Evolutionary conservation across 2,888 invertebrate species (phyloP).

Genomic region (Leucophenga maculata): DNA sequence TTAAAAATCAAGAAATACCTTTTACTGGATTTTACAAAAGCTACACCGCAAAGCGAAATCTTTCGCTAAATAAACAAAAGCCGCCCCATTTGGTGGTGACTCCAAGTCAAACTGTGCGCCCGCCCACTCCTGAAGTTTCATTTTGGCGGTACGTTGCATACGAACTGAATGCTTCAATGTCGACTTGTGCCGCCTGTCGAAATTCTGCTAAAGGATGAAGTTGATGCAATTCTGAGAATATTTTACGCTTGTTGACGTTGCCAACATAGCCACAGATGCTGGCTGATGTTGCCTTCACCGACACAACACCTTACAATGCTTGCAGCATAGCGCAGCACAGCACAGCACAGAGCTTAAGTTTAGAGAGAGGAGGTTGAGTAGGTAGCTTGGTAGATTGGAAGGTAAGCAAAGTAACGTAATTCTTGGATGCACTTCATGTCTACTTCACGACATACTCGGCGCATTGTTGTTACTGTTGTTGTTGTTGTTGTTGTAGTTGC

Average conservation of each 20-base stretch:
- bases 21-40: no score
- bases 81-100: neutral
- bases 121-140: neutral
- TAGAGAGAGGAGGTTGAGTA: neutral
- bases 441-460: neutral
- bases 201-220: conserved; percentile 43
- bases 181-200: conserved; percentile 34
- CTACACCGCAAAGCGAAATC: neutral
- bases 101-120: neutral
- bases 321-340: neutral
- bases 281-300: conserved; percentile 32
- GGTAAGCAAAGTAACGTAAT: conserved; percentile 23
- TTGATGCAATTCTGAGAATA: conserved; percentile 64
- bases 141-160: neutral
- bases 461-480: neutral
- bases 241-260: conserved; percentile 59
- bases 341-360: conserved; percentile 2
- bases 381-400: neutral
- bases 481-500: neutral
- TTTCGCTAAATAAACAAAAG: conserved; percentile 10
- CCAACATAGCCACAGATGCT: conserved; percentile 52
- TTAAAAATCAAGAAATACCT: neutral
- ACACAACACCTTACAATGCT: conserved; percentile 10
- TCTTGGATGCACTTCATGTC: conserved; percentile 24
- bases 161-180: neutral